phyloP scores from a whole-genome alignment of 2,113 vertebrate genomes.

The Antechinus flavipes region DNA sequence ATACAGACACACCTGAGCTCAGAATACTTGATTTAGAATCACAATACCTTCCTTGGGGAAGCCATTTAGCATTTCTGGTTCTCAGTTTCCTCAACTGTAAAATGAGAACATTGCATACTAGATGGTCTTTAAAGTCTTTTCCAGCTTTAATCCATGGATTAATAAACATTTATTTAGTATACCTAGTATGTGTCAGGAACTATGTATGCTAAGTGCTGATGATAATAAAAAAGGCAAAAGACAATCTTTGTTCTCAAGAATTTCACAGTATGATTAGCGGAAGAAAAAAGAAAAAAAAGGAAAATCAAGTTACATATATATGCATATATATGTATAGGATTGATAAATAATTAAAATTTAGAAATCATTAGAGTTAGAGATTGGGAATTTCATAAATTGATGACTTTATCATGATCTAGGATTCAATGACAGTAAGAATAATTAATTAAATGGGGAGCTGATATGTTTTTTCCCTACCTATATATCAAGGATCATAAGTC shows the following conservation, averaged over 20 bases:
- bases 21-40: not conserved
- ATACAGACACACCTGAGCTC: not conserved
- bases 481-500: not conserved
- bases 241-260: not conserved
- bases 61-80: not conserved
- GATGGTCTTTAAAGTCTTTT: not conserved
- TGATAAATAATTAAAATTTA: not conserved
- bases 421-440: not conserved
- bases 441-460: not conserved
- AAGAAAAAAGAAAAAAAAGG: not conserved
- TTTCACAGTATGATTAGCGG: not conserved
- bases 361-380: not conserved
- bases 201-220: not conserved
- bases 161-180: not conserved
- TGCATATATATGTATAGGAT: too few species aligned
- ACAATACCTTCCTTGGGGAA: not conserved
- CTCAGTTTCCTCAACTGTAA: not conserved
- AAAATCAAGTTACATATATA: too few species aligned
- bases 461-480: not conserved
- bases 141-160: not conserved
- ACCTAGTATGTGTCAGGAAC: not conserved
- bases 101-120: not conserved
- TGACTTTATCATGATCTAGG: not conserved
- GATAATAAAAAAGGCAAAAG: not conserved
- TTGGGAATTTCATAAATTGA: not conserved